Base-by-base conservation (phyloP, 2,113 vertebrate genomes). In the Brachirus orientalis region DNA sequence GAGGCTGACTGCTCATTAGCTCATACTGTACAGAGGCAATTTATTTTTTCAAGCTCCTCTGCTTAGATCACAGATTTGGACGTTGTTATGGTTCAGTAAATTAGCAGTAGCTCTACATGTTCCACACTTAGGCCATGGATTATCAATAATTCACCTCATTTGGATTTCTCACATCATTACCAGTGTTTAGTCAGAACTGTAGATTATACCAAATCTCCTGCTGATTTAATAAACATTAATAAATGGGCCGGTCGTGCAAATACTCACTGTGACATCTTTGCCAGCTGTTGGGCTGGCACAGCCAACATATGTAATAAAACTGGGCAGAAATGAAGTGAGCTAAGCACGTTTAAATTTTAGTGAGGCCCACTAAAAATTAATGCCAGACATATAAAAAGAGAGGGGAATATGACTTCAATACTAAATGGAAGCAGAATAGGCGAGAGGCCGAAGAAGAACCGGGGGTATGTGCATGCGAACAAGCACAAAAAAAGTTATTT, bases 201-300 rank as follows among this genome's bases (percentile, higher is more conserved):
- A 75, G 55, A 75, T 74, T 65, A 70, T 50, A 14, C 18, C 16
- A 50, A 80, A 73, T 58, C 65, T 83, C 64, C 38, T 66, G 71
- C 72, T 84, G 71, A 74, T 81, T 79, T 81, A 77, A 82, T 82
- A 60, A 73, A 69, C 61, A 53, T 44, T 72, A 69, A 77, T 62
- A 17, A 72, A 58, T 53, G 40, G 67, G 71, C 62, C 40, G 18
- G 33, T 52, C 46, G 64, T 59, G 19, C 36, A 8, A 69, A 63
- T 52, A 37, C 41, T 35, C 64, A 45, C 8, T 2, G 58, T 72
- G 79, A 88, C 47, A 10, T 68, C 38, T 85, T 86, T 62, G 35
- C 64, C 89, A 90, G 70, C 74, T 76, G 75, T 71, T 17, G 72
- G 51, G 51, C 77, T 82, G 77, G 80, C 72, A 79, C 18, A 19